Evolutionary conservation across 2,888 invertebrate species (phyloP).

Genomic region (Penaeus monodon): DNA sequence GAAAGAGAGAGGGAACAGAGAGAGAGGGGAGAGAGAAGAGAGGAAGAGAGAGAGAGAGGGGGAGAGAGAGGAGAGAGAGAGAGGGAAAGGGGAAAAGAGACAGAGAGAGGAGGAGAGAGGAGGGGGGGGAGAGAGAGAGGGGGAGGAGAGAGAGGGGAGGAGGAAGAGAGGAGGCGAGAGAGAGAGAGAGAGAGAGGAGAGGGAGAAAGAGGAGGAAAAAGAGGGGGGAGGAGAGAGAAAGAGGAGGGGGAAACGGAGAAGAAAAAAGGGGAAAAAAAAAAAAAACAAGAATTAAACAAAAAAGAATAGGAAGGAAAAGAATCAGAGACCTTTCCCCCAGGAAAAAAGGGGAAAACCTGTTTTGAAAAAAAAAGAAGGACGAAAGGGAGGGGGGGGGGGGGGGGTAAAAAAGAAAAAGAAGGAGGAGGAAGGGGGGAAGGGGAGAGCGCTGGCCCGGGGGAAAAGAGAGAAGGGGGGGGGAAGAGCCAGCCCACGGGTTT

Average conservation of each 20-base stretch:
- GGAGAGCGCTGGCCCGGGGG: too few species aligned
- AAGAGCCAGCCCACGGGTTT: too few species aligned
- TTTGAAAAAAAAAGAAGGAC: neutral
- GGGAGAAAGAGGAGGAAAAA: neutral
- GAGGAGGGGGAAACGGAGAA: too few species aligned
- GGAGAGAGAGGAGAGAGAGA: constrained; percentile 10
- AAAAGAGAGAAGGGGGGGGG: too few species aligned
- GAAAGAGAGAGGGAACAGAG: neutral
- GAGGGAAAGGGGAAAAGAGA: constrained; percentile 13
- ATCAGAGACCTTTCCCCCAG: neutral
- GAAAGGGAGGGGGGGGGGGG: neutral
- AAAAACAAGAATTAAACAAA: too few species aligned
- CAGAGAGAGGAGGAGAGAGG: neutral
- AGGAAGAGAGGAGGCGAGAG: neutral
- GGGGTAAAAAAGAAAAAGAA: too few species aligned
- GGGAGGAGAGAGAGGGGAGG: neutral
- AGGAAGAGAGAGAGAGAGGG: neutral
- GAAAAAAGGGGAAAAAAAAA: too few species aligned
- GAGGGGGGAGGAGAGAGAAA: neutral
- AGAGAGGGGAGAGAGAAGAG: constrained; percentile 1
- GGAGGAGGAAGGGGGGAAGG: neutral
- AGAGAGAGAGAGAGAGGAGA: neutral
- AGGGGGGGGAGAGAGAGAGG: neutral
- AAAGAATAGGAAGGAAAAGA: too few species aligned
- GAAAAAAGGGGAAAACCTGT: neutral